phyloP scores from a whole-genome alignment of 53 echinoderm and acorn worm genomes.

The Pentamera pediparva region DNA sequence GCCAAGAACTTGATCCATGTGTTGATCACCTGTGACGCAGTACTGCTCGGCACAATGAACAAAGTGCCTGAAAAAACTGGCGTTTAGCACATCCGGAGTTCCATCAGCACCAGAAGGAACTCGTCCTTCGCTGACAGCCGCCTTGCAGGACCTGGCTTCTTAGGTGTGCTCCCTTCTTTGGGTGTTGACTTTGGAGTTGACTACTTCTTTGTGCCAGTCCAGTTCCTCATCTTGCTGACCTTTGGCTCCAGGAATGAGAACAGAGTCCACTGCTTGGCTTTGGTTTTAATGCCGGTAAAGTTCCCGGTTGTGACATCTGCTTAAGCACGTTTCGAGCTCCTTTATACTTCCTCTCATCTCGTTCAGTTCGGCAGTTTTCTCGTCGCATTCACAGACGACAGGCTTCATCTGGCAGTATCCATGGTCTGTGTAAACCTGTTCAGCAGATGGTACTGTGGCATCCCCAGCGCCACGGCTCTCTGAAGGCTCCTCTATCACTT shows the following conservation, averaged over 20 bases:
- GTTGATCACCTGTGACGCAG: constrained; percentile 36
- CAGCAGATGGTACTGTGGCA: too few relatives aligned
- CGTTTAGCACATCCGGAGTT: constrained; percentile 15
- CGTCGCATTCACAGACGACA: neutral
- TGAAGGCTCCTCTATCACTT: too few relatives aligned
- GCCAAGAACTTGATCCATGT: constrained; percentile 52
- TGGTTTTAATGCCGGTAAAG: constrained; percentile 30
- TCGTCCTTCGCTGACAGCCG: constrained; percentile 9
- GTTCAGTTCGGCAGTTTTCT: neutral
- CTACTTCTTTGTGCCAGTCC: neutral
- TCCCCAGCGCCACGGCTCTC: too few relatives aligned
- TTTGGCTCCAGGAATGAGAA: constrained; percentile 8
- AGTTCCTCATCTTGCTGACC: constrained; percentile 25
- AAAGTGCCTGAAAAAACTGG: neutral
- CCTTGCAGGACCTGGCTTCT: constrained; percentile 33
- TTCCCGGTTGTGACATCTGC: constrained; percentile 15
- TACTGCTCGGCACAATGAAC: constrained; percentile 12
- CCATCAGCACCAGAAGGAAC: constrained; percentile 28
- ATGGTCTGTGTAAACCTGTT: too few relatives aligned
- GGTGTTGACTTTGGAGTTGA: neutral
- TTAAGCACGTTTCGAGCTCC: neutral
- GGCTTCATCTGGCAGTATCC: too few relatives aligned
- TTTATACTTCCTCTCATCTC: neutral
- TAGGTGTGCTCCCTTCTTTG: neutral
- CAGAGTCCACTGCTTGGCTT: neutral